These are phyloP conservation scores for Atopsyche davidsoni DNA, from an alignment of 1,140 invertebrate genomes.

Conservation along the genomic window DNA sequence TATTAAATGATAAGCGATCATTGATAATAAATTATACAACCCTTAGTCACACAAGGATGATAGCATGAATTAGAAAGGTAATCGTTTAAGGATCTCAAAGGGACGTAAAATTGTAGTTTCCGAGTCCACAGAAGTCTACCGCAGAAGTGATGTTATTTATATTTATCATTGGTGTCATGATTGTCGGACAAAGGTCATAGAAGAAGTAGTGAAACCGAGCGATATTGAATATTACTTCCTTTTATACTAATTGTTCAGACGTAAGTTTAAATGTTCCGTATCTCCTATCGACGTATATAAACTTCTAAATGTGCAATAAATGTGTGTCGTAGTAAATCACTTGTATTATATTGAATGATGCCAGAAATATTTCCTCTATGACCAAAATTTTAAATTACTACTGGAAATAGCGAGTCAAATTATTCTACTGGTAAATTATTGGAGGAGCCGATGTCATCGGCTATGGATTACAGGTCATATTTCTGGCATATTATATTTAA, in stretches of 20 bases:
- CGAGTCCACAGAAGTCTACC: conserved; percentile 12
- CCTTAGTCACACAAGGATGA: conserved; percentile 13
- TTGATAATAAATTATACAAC: conserved; percentile 24
- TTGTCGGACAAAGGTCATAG: conserved; percentile 16
- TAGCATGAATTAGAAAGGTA: conserved; percentile 17
- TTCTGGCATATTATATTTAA: conserved; percentile 28
- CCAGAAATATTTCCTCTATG: conserved; percentile 20
- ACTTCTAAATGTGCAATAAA: conserved; percentile 54
- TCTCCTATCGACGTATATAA: conserved; percentile 32
- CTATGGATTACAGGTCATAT: conserved; percentile 14
- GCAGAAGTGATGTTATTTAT: neutral
- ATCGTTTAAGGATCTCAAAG: conserved; percentile 25
- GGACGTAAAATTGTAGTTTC: conserved; percentile 24
- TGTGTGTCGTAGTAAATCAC: conserved; percentile 48
- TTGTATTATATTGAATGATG: conserved; percentile 20
- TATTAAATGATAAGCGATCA: conserved; percentile 29
- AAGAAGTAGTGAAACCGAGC: conserved; percentile 22
- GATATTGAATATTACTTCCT: conserved; percentile 28
- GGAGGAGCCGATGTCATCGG: too few relatives aligned
- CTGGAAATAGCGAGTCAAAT: too few relatives aligned
- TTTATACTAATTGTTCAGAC: conserved; percentile 25
- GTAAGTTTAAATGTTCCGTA: conserved; percentile 28
- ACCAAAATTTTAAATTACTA: too few relatives aligned
- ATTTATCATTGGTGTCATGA: conserved; percentile 1
- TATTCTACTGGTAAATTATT: too few relatives aligned